Conservation (phyloP, 2,113 vertebrate species). For the Phaetusa simplex region DNA sequence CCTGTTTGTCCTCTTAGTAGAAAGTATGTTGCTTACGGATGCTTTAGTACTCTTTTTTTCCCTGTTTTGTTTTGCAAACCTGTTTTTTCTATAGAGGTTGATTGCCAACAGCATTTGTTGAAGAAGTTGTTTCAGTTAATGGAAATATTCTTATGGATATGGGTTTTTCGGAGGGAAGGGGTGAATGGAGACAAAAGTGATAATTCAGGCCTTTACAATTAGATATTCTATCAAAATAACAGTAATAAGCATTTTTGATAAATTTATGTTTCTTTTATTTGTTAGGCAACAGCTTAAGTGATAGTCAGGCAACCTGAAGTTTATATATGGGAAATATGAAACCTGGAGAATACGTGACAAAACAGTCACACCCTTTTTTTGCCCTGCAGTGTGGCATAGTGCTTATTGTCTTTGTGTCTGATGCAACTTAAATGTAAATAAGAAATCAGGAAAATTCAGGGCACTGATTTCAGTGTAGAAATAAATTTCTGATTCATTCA, state of each 20-base stretch:
- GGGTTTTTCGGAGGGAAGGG: neutral
- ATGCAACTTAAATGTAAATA: neutral
- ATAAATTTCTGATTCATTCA: neutral
- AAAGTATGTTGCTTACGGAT: neutral
- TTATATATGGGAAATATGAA: neutral
- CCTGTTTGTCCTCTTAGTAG: neutral
- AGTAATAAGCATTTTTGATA: neutral
- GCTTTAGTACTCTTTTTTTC: neutral
- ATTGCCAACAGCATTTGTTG: neutral
- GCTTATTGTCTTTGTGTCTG: neutral
- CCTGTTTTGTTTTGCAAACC: neutral
- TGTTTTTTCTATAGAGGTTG: neutral
- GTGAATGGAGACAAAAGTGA: neutral
- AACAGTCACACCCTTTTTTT: neutral
- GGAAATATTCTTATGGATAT: neutral
- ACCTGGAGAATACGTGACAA: neutral
- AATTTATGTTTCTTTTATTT: neutral
- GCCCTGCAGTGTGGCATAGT: neutral
- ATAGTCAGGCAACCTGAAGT: neutral
- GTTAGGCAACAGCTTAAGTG: neutral
- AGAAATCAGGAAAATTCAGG: neutral
- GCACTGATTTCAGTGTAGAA: neutral
- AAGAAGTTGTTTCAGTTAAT: neutral
- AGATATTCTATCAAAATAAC: neutral
- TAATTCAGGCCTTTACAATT: neutral